These are phyloP conservation scores for Pyrocoelia pectoralis DNA, from an alignment of 2,888 invertebrate genomes.

Conservation along the genomic window DNA sequence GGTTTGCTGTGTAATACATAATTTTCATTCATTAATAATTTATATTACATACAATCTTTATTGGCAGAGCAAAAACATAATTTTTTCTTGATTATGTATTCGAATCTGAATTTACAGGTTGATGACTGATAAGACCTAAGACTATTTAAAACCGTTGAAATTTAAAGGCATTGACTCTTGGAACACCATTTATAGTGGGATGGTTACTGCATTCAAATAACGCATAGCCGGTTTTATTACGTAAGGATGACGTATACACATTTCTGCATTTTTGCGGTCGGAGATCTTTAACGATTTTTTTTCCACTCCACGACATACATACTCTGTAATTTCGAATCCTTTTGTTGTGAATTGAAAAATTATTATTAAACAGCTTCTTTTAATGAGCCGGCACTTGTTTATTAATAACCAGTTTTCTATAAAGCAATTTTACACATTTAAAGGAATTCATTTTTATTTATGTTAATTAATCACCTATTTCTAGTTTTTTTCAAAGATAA, in stretches of 20 bases:
- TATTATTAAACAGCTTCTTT: too few species aligned
- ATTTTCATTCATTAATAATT: background rate
- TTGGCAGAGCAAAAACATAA: background rate
- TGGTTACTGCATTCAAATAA: conserved; percentile 25
- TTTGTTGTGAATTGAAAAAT: background rate
- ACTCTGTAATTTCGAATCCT: background rate
- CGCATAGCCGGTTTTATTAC: conserved; percentile 20
- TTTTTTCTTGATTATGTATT: background rate
- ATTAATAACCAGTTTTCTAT: background rate
- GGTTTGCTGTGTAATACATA: background rate
- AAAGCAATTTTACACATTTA: background rate
- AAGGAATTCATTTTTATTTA: too few species aligned
- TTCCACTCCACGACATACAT: background rate
- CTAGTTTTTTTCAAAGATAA: too few species aligned
- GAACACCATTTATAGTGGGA: conserved; percentile 5
- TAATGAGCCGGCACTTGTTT: too few species aligned
- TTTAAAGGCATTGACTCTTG: conserved; percentile 12
- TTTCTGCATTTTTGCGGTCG: conserved; percentile 22
- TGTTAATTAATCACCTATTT: too few species aligned
- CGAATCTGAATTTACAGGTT: conserved; percentile 6
- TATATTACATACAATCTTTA: background rate
- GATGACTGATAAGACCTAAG: conserved; percentile 12
- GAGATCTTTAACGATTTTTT: conserved; percentile 20
- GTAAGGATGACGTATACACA: conserved; percentile 18
- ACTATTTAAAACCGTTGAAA: conserved; percentile 6